Base-by-base conservation (phyloP, 1,140 invertebrate species). In the Drosophila lacertosa region DNA sequence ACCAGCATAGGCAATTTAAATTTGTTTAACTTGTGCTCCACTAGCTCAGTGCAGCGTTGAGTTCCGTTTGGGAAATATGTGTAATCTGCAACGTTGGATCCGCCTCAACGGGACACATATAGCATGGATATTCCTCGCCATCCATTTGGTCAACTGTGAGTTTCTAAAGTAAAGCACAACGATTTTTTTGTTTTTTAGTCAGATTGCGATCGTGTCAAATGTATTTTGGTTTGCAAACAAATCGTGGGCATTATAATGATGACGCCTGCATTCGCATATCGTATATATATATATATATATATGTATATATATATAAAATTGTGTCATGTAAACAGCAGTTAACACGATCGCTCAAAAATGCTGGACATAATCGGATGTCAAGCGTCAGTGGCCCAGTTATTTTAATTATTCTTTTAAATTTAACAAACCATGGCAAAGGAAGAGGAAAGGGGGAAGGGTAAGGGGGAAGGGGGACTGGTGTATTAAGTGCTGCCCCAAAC, bases 301-400 rank as follows among this genome's bases (percentile, higher is more conserved):
- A 22, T 26, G 9, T 7, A 29, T 29, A 29, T 29, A 26, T 26
- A 5, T 22, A 33, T 22, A 33, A 51, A 72, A 72, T 37, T 58
- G 55, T 37, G 60, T 45, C 65, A 71, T 63, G 66, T 70, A 79
- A 66, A 70, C 55, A 63, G 13, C 44, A 50, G 35, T 48, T 57
- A 35, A 57, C 15, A 62, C 54, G 48, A 70, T 44, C 54, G 33
- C 37, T 33, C 40, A 37, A 39, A 39, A 44, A 24, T 57, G 33
- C 26, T 20, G 47, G 40, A 40, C 39, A 22, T 60, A 50, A 88
- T 86, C 82, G 74, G 70, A 78, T 82, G 63, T 45, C 70, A 75
- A 59, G 67, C 74, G 66, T 59, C 82, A 89, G 62, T 89, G 83
- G 83, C 83, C 83, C 75, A 77, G 79, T 79, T 89, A 89, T 89